Evolutionary conservation across 64 coral and sea anemone species (phyloP).

Genomic region (Montipora sp.): DNA sequence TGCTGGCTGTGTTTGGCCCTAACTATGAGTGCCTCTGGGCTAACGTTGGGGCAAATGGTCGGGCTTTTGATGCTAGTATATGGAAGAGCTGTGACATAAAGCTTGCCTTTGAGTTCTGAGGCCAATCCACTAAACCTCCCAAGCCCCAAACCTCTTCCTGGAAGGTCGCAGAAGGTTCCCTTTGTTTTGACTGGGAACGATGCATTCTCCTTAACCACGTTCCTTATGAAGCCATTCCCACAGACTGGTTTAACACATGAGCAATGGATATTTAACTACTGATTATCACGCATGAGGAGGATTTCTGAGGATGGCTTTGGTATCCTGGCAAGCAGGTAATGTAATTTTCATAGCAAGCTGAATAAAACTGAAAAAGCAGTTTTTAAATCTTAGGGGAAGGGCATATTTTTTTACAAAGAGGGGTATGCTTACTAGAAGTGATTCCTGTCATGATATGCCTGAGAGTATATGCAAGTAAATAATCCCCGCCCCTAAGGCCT

Average conservation of each 20-base stretch:
- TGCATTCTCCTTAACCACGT: background rate
- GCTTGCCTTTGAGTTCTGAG: background rate
- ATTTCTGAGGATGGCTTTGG: background rate
- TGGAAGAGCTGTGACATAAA: slow-evolving; percentile 25
- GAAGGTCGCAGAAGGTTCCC: background rate
- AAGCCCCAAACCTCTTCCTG: background rate
- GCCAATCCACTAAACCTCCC: background rate
- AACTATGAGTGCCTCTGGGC: slow-evolving; percentile 55
- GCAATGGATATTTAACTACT: background rate
- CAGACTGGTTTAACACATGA: background rate
- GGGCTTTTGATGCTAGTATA: background rate
- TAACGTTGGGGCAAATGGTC: slow-evolving; percentile 27
- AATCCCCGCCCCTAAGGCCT: no score
- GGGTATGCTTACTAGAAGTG: no score
- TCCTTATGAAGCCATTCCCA: slow-evolving; percentile 6
- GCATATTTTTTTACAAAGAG: no score
- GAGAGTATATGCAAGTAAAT: no score
- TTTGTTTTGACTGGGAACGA: background rate
- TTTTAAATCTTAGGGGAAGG: no score
- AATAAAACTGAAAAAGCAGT: no score
- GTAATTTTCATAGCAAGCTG: no score
- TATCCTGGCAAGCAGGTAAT: background rate
- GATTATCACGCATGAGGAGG: background rate
- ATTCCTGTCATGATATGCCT: no score
- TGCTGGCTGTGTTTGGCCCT: background rate